Base-by-base conservation (phyloP, 2,113 vertebrate species). In the Cynocephalus volans region DNA sequence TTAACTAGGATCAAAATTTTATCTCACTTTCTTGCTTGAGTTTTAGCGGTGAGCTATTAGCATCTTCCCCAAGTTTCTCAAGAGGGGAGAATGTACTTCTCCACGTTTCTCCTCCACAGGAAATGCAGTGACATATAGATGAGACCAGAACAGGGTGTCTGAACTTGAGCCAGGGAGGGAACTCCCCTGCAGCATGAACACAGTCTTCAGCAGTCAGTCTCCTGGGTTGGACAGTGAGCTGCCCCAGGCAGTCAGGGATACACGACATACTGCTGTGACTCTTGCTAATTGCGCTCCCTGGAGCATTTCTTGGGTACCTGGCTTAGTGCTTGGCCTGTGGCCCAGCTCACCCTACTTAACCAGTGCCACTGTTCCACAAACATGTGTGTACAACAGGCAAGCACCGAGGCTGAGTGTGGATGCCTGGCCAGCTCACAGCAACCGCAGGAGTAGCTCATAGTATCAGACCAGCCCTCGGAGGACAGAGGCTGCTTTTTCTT, bases 301-400 rank as follows among this genome's bases (percentile, higher is more conserved):
- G 67, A 31, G 15, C 69, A 72, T 1, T 24, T 36, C 62, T 60
- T 1, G 3, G 8, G 13, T 8, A 5, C 8, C 7, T 4, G 17
- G n/a, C 23, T 31, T 11, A 8, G 26, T 14, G 11, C 9, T 3
- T 0, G 1, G 6, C 26, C 1, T 18, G 3, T 18, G 65, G 36
- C 36, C 24, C 18, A n/a, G 21, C 21, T 84, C 1, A 33, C 13
- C 7, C 72, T 48, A 5, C 3, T 12, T 2, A 24, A 41, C 14
- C 7, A 12, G 14, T 4, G 19, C 50, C 8, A 2, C 31, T 24
- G 50, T 48, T 33, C n/a, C 50, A 11, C 31, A 56, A 50, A 36
- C 4, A 8, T 23, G 28, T 7, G 5, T 12, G 33, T 0, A 1
- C 3, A 11, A 28, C 12, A 18, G 3, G 1, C 0, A 0, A 24